A percentile compares a stretch with the other conserved stretches of the same genome.
These are phyloP conservation scores for Aphelenchoides besseyi DNA, from an alignment of 1,140 invertebrate species.

Conservation along the genomic window DNA sequence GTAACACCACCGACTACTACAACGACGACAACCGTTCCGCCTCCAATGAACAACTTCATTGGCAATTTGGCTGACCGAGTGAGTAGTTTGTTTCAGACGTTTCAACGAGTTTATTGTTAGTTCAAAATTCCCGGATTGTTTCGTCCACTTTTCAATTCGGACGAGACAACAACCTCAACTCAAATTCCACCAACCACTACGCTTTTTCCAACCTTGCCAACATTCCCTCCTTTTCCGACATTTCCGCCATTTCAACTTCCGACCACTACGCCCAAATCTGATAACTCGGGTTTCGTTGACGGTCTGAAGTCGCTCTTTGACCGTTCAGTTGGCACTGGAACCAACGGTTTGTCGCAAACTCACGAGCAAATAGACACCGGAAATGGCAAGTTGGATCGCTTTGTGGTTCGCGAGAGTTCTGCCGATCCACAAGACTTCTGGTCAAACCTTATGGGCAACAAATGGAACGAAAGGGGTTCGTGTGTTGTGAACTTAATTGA, in stretches of 20 bases:
- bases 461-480: conserved; percentile 46
- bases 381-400: conserved; percentile 36
- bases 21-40: conserved; percentile 19
- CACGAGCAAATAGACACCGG: conserved; percentile 40
- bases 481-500: not conserved
- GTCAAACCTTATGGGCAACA: conserved; percentile 29
- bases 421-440: conserved; percentile 27
- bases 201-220: conserved; percentile 30
- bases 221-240: conserved; percentile 20
- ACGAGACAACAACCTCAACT: conserved; percentile 4
- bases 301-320: conserved; percentile 25
- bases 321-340: not conserved
- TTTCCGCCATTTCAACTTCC: not conserved
- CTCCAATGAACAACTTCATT: conserved; percentile 12
- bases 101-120: not conserved
- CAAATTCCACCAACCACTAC: not conserved
- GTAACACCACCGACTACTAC: conserved; percentile 25
- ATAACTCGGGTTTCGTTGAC: conserved; percentile 19
- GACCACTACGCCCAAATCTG: conserved; percentile 13
- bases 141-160: not conserved
- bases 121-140: conserved; percentile 9
- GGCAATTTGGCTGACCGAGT: conserved; percentile 11
- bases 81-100: conserved; percentile 5
- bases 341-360: not conserved
- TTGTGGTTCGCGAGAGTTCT: conserved; percentile 43